Conservation (phyloP, 2,113 vertebrate species). For the Ammodytes marinus region DNA sequence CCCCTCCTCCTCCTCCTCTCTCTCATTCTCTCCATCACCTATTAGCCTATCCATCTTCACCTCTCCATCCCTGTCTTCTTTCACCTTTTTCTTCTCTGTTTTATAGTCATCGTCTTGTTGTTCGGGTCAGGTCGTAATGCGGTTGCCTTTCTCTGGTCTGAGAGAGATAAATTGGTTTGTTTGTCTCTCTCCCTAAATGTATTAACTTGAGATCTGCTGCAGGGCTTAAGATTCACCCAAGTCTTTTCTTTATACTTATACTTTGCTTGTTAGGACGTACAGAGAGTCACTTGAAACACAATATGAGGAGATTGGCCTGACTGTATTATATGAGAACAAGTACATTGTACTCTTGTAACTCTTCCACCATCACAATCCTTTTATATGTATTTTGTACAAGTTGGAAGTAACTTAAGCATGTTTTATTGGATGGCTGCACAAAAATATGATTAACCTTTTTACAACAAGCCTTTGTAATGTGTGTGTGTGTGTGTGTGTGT, state of each 20-base stretch:
- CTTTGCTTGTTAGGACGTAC: neutral
- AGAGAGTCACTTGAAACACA: neutral
- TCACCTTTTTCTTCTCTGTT: neutral
- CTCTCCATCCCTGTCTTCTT: neutral
- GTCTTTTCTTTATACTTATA: neutral
- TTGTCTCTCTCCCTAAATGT: neutral
- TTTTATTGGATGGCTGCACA: neutral
- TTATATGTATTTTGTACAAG: neutral
- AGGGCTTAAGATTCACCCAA: neutral
- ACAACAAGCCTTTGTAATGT: too few species aligned
- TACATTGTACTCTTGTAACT: neutral
- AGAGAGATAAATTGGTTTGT: neutral
- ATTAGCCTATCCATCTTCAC: neutral
- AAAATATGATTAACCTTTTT: neutral
- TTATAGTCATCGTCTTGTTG: slow-evolving; percentile 5
- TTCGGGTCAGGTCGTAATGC: neutral
- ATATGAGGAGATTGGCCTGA: neutral
- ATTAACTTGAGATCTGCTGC: neutral
- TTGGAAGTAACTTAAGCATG: neutral
- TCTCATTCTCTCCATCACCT: neutral
- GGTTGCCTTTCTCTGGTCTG: slow-evolving; percentile 1
- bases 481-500: too few species aligned
- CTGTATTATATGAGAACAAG: neutral
- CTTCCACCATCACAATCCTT: neutral
- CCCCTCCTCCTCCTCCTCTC: neutral